Evolutionary conservation across 37 sponge, comb jelly and placozoan genomes (phyloP), one percentile per base, ranked within the genome.

Genomic region (Ianthella basta): DNA sequence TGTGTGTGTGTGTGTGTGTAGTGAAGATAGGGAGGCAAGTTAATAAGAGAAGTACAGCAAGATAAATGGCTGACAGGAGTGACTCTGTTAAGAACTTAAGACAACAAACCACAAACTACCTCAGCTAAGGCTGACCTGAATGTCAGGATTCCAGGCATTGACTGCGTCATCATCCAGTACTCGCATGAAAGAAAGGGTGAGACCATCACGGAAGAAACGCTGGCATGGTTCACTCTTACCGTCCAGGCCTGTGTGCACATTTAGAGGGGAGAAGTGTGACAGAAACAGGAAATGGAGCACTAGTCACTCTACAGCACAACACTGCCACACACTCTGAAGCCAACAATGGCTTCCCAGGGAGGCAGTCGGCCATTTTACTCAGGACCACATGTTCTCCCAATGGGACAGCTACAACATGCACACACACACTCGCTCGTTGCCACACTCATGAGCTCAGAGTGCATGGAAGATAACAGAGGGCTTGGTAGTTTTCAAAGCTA

Each of bases 111-210:
- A n/a, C n/a, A 24, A 0, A 8, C 50, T 44, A 44, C 50, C 50
- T 44, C 50, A 44, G 50, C 50, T n/a, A n/a, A n/a, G n/a, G 67
- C 82, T 29, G 34, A 96, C 97, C 89, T 98, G 99, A 73, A 98
- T 98, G 40, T 98, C 97, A 44, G 92, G 88, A 23, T 96, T 96
- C 99, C 99, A 98, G 25, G 88, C 88, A 50, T 85, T 88, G 29
- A 98, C 97, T 56, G 99, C 99, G 64, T 94, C 97, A 67, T 98
- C 99, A 56, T 89, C 92, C 50, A 98, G 87, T 24, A 98, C 87
- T 64, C 90, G 54, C 55, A 57, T 57, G 40, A 98, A 98, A 0
- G 99, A 98, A 33, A 78, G 83, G 24, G 92, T 80, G 19, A 96
- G 85, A 2, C 97, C 94, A 27, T 96, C 99, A 40, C 86, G 73